A percentile compares a stretch with the other conserved stretches of the same genome.
These are phyloP conservation scores for Corydoras maculifer DNA, from an alignment of 2,113 vertebrate genomes.

Conservation along the genomic window DNA sequence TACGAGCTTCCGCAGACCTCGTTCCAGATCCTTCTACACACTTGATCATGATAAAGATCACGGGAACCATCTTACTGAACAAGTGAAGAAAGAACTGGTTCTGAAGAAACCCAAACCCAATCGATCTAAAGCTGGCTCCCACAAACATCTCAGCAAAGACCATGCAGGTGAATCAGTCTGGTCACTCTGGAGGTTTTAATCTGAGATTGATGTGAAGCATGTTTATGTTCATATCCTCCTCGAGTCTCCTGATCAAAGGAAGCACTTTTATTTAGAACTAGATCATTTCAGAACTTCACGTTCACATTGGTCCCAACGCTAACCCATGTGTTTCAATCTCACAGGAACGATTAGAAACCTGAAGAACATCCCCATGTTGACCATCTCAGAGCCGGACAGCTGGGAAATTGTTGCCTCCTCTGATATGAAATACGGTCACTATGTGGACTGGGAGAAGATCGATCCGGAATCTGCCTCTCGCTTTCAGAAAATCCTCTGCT, in stretches of 20 bases:
- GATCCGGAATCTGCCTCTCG: slow-evolving; percentile 49
- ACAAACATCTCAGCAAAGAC: slow-evolving; percentile 48
- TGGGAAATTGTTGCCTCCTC: slow-evolving; percentile 65
- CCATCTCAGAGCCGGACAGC: slow-evolving; percentile 65
- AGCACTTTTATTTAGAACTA: no score
- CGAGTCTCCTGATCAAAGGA: not conserved
- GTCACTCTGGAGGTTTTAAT: not conserved
- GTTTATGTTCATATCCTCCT: no score
- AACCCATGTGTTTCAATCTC: not conserved
- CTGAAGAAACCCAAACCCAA: slow-evolving; percentile 24
- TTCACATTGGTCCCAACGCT: no score
- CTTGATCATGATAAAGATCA: slow-evolving; percentile 47
- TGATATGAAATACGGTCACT: slow-evolving; percentile 66
- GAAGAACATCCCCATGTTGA: slow-evolving; percentile 59
- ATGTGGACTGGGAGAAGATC: slow-evolving; percentile 80
- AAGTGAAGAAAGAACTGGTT: slow-evolving; percentile 26
- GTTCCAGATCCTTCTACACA: slow-evolving; percentile 61
- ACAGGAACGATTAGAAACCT: slow-evolving; percentile 54
- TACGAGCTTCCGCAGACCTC: slow-evolving; percentile 17
- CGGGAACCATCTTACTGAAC: slow-evolving; percentile 22
- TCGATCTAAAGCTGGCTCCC: slow-evolving; percentile 49
- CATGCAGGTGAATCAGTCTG: slow-evolving; percentile 44
- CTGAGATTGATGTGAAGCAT: not conserved
- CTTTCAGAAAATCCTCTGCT: slow-evolving; percentile 55
- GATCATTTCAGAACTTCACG: no score